phyloP scores from a whole-genome alignment of 2,797 vertebrate species.

The Hippocampus kuda region DNA sequence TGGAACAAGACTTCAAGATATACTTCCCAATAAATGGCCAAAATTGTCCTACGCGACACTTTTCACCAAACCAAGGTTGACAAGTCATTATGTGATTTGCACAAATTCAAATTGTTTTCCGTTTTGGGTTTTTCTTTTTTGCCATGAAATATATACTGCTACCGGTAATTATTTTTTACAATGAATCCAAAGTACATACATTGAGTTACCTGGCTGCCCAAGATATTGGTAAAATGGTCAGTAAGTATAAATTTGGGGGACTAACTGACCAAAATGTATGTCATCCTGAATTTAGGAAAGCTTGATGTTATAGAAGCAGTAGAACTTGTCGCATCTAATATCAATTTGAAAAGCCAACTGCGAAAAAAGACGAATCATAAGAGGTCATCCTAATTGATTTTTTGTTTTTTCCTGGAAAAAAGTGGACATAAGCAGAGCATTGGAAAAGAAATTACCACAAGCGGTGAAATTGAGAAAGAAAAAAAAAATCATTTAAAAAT shows the following conservation, averaged over 20 bases:
- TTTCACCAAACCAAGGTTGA: constrained; percentile 45
- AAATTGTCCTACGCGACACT: constrained; percentile 56
- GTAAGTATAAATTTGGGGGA: not conserved
- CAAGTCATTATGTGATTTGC: constrained; percentile 42
- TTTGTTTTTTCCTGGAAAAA: no score
- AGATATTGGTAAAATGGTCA: not conserved
- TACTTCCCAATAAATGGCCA: constrained; percentile 56
- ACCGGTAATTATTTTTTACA: not conserved
- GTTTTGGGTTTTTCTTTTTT: constrained; percentile 9
- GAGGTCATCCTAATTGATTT: no score
- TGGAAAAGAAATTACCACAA: no score
- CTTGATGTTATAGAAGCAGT: not conserved
- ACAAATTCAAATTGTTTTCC: constrained; percentile 51
- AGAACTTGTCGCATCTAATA: not conserved
- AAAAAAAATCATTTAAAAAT: no score
- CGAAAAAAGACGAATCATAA: no score
- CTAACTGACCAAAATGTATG: not conserved
- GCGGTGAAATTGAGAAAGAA: no score
- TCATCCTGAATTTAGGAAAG: not conserved
- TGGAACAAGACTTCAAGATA: constrained; percentile 51
- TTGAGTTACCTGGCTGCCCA: not conserved
- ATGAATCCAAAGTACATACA: not conserved
- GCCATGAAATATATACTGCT: constrained; percentile 5
- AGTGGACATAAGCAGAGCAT: no score
- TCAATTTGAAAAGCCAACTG: not conserved